Evolutionary conservation across 2,797 vertebrate species (phyloP).

Genomic region (Etheostoma perlongum): DNA sequence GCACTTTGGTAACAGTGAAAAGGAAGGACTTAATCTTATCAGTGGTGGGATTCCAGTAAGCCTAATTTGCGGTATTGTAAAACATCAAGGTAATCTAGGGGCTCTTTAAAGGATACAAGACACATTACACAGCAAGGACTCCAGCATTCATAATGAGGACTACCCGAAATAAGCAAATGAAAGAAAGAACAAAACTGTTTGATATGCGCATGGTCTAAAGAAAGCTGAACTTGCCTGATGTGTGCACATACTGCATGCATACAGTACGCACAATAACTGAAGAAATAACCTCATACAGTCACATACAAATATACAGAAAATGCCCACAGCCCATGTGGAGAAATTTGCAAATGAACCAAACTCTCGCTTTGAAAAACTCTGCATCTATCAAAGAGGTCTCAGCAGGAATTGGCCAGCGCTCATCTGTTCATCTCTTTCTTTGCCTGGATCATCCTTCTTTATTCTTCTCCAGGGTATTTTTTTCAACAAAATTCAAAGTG

Average conservation of each 20-base stretch:
- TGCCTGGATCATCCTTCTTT: conserved; percentile 51
- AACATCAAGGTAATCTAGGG: conserved; percentile 70
- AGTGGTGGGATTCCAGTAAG: conserved; percentile 63
- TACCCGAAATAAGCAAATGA: conserved; percentile 44
- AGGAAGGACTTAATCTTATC: conserved; percentile 59
- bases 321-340: conserved; percentile 27
- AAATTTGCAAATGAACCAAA: conserved; percentile 69
- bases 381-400: conserved; percentile 67
- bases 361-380: conserved; percentile 59
- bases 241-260: conserved; percentile 13
- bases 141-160: conserved; percentile 39
- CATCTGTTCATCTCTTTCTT: conserved; percentile 64
- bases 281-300: conserved; percentile 15
- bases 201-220: conserved; percentile 2
- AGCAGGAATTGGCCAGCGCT: conserved; percentile 66
- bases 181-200: conserved; percentile 25
- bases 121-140: conserved; percentile 50
- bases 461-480: conserved; percentile 60
- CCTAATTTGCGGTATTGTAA: conserved; percentile 68
- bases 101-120: conserved; percentile 60
- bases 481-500: conserved; percentile 61
- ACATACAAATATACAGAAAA: conserved; percentile 44
- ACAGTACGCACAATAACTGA: conserved; percentile 8
- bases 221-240: conserved; percentile 1
- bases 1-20: conserved; percentile 42